Evolutionary conservation across 2,113 vertebrate genomes (phyloP).

Genomic region (Urocitellus parryii): DNA sequence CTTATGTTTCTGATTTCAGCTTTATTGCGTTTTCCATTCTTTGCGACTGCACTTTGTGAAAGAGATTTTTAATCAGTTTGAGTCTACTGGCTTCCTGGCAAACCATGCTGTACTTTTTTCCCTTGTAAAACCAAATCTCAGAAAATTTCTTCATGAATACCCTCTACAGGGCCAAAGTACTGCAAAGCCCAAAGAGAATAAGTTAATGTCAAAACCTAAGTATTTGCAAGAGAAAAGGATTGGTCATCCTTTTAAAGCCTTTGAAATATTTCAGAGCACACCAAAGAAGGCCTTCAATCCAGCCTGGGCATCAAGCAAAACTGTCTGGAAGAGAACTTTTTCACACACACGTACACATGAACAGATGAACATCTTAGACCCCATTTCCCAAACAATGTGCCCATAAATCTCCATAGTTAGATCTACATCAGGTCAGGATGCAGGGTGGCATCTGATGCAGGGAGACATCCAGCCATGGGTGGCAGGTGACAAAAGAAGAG

Average conservation of each 20-base stretch:
- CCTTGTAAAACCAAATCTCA: constrained; percentile 74
- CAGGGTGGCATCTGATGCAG: neutral
- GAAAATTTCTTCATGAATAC: constrained; percentile 68
- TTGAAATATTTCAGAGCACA: constrained; percentile 15
- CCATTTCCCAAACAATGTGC: neutral
- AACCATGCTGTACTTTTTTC: constrained; percentile 65
- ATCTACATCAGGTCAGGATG: neutral
- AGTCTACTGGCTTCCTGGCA: constrained; percentile 39
- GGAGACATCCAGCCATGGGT: neutral
- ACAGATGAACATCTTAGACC: neutral
- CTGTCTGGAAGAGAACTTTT: neutral
- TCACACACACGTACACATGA: neutral
- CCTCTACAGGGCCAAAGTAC: constrained; percentile 36
- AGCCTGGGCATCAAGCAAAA: neutral
- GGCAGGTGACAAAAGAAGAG: neutral
- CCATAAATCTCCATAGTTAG: no score
- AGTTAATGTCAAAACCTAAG: neutral
- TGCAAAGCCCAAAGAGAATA: constrained; percentile 18
- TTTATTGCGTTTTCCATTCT: constrained; percentile 70
- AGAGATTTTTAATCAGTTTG: constrained; percentile 51
- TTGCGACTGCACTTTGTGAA: constrained; percentile 49
- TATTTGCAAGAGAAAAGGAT: constrained; percentile 40
- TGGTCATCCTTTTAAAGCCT: constrained; percentile 33
- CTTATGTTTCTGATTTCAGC: constrained; percentile 61
- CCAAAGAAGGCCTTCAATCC: neutral